These are phyloP conservation scores for Alviniconcha marisindica DNA, from an alignment of 1,140 invertebrate species.

Conservation along the genomic window DNA sequence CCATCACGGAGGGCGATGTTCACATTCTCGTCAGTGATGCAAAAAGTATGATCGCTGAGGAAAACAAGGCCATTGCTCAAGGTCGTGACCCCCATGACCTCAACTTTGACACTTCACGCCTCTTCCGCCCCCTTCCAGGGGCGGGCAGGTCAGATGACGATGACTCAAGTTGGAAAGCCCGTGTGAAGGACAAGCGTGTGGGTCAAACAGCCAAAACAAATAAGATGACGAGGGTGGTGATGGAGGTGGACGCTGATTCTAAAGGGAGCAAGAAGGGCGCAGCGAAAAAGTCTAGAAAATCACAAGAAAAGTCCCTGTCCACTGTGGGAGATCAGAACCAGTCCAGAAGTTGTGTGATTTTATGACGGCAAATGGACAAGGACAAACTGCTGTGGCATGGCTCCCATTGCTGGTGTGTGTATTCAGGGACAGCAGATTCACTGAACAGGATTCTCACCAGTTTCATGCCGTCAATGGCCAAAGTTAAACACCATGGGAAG, in stretches of 20 bases:
- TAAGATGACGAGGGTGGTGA: conserved; percentile 34
- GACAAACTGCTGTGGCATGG: neutral
- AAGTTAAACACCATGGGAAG: too few relatives aligned
- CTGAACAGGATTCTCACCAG: too few relatives aligned
- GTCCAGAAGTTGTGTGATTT: neutral
- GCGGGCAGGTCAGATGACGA: neutral
- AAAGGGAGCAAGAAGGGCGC: too few relatives aligned
- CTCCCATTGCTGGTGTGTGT: too few relatives aligned
- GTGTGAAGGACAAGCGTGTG: conserved; percentile 29
- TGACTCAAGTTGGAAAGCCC: neutral
- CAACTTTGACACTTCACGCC: conserved; percentile 32
- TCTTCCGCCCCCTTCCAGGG: conserved; percentile 44
- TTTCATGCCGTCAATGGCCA: too few relatives aligned
- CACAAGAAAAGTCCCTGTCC: neutral
- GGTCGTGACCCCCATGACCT: conserved; percentile 59
- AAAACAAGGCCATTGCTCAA: conserved; percentile 52
- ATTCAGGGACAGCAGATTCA: too few relatives aligned
- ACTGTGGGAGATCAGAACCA: neutral
- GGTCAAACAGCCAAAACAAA: conserved; percentile 33
- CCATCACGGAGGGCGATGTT: conserved; percentile 56
- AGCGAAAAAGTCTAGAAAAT: neutral
- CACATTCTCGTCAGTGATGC: conserved; percentile 58
- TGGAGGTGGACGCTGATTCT: conserved; percentile 3
- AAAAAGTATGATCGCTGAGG: conserved; percentile 53
- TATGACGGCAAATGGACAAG: neutral